Percentiles rank a stretch among this genome's conserved stretches.
Evolutionary conservation across 2,113 vertebrate species (phyloP).

Genomic region (Sphyrna mokarran): DNA sequence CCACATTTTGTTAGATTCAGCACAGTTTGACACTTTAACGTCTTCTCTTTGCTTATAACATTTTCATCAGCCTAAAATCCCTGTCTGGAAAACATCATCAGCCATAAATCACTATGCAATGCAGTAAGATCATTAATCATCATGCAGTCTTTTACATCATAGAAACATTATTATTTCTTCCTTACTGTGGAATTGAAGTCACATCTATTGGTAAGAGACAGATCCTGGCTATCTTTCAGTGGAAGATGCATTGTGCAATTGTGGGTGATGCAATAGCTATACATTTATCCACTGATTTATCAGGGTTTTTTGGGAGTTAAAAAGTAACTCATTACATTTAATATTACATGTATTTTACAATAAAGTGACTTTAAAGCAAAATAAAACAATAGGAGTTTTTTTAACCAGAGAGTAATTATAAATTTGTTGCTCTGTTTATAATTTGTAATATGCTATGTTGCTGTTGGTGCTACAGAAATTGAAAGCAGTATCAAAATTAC

Average conservation of each 20-base stretch:
- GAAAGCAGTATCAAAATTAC: not conserved
- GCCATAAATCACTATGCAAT: not conserved
- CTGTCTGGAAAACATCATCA: not conserved
- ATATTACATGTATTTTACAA: not conserved
- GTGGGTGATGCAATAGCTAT: not conserved
- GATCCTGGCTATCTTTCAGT: not conserved
- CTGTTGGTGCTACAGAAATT: not conserved
- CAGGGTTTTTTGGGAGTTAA: not conserved
- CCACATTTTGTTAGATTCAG: not conserved
- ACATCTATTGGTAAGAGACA: not conserved
- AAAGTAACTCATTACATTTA: not conserved
- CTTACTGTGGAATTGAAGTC: not conserved
- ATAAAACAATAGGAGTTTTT: not conserved
- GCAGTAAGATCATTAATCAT: not conserved
- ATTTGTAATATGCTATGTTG: not conserved
- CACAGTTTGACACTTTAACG: not conserved
- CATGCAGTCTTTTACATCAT: not conserved
- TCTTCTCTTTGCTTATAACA: not conserved
- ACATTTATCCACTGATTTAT: not conserved
- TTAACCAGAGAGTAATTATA: not conserved
- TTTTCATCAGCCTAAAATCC: not conserved
- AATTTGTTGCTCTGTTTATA: not conserved
- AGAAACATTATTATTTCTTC: not conserved
- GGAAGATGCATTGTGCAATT: not conserved
- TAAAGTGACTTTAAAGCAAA: not conserved